Base-by-base conservation (phyloP, 2,888 invertebrate genomes). In the Pristionchus exspectatus region DNA sequence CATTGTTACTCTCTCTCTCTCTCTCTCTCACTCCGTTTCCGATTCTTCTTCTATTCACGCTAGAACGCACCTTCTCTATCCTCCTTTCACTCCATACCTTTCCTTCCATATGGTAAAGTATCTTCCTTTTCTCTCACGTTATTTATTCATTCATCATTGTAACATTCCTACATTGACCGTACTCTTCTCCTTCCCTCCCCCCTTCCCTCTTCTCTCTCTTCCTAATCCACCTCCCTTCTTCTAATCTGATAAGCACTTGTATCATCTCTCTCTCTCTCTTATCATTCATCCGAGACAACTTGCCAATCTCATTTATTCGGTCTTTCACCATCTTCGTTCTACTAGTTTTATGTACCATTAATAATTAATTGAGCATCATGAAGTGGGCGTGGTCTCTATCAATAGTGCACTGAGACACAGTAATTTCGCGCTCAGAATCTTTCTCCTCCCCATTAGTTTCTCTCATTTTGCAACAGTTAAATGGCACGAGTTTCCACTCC, bases 301-400 rank as follows among this genome's bases (percentile, higher is more conserved):
- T 30, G n/a, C 54, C 30, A 24, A 24, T 56, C 83, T 30, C 83
- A n/a, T 27, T 88, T 54, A 77, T 72, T 83, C 85, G 83, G 56
- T 89, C 89, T 77, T 85, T 89, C 89, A 66, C 54, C 88, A 87
- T 90, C 90, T 89, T 84, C 85, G 89, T 91, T 88, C 90, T 89
- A 84, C 90, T 90, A 83, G 87, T 74, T 87, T 90, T 88, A 86
- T 90, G 88, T 89, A 50, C 90, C 87, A 89, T 85, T 87, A 27
- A 30, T 21, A 12, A 72, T 72, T 33, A 72, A 12, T 14, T 2
- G 1, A 66, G 10, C 3, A 10, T 27, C 66, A 90, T 88, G 12
- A 74, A 74, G 30, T 16, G 74, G 38, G 74, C 38, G 74, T 74
- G 74, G 74, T 21, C 72, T 33, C 27, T 21, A 18, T 21, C 69